Conservation (phyloP, 2,888 invertebrate genomes). For the Troides oblongomaculatus region DNA sequence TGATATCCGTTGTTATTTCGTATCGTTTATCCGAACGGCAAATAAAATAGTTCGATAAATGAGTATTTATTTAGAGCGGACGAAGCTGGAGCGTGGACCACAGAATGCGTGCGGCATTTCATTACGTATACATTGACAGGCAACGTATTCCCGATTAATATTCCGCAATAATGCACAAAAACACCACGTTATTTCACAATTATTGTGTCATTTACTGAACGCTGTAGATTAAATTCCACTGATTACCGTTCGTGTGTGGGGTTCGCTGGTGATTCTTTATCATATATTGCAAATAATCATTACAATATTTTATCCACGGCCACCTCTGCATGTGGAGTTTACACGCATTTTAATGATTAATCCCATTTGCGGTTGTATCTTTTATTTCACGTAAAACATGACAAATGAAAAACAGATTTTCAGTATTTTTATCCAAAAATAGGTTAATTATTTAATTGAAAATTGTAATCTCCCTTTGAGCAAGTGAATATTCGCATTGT, state of each 20-base stretch:
- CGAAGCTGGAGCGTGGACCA: constrained; percentile 35
- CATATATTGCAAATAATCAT: constrained; percentile 21
- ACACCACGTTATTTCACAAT: constrained; percentile 44
- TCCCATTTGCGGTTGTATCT: constrained; percentile 14
- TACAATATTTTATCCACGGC: constrained; percentile 21
- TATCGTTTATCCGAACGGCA: constrained; percentile 16
- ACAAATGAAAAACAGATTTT: constrained; percentile 4
- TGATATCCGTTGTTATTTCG: constrained; percentile 4
- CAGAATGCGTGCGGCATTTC: constrained; percentile 47
- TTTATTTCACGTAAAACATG: constrained; percentile 13
- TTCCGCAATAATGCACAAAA: constrained; percentile 54
- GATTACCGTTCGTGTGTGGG: constrained; percentile 37
- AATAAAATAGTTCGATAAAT: constrained; percentile 24
- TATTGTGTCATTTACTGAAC: constrained; percentile 35
- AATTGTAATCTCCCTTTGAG: constrained; percentile 12
- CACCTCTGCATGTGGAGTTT: constrained; percentile 6
- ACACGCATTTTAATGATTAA: constrained; percentile 18
- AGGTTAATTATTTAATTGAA: constrained; percentile 20
- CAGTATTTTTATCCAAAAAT: constrained; percentile 1
- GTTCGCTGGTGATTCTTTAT: constrained; percentile 31
- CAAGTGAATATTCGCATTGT: background rate
- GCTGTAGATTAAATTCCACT: constrained; percentile 40
- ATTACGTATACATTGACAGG: constrained; percentile 63
- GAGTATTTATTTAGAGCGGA: constrained; percentile 34
- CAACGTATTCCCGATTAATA: constrained; percentile 58